Base-by-base conservation (phyloP, 2,888 invertebrate genomes). In the Plebejus argus region DNA sequence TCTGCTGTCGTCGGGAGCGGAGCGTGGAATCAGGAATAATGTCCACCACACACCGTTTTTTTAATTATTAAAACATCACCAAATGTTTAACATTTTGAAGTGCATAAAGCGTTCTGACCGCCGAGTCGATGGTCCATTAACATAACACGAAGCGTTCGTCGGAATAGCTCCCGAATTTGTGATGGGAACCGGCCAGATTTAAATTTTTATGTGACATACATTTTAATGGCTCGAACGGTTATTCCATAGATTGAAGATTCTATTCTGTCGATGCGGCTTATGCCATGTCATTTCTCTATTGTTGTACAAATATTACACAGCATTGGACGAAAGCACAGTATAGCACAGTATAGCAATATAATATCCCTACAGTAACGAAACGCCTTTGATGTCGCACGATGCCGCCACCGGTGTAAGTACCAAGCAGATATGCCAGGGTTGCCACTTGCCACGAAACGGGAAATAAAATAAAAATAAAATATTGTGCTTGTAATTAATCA, bases 1-100 rank as follows among this genome's bases (percentile, higher is more conserved):
- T 78, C 80, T 79, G 81, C 79, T 72, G 78, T 77, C 77, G 33
- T 79, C 75, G 79, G 78, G 56, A 58, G 77, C 76, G 75, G 71
- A 74, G 74, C 77, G 78, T 71, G 66, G 49, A 81, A 78, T 81
- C 79, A 78, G 66, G 49, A 81, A 78, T 81, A 79, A 78, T 75
- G 49, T 45, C 45, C 45, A 45, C 45, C 45, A 53, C 53, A 28
- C 4, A 66, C 66, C 15, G 61, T 15, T 66, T 33, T 66, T 33
- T 33, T 66, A 28, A 66, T 66, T 66, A 15, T 18, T 66, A 28
- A 66, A 66, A 66, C 6, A 33, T 66, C 18, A 18, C 6, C 66
- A 28, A 66, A 28, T 66, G 28, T 33, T 66, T 20, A 23, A 66
- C 66, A 15, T 58, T 58, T 58, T 20, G 23, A 66, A 66, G 28